Base-by-base conservation (phyloP, 2,888 invertebrate genomes). In the Alviniconcha strummeri region DNA sequence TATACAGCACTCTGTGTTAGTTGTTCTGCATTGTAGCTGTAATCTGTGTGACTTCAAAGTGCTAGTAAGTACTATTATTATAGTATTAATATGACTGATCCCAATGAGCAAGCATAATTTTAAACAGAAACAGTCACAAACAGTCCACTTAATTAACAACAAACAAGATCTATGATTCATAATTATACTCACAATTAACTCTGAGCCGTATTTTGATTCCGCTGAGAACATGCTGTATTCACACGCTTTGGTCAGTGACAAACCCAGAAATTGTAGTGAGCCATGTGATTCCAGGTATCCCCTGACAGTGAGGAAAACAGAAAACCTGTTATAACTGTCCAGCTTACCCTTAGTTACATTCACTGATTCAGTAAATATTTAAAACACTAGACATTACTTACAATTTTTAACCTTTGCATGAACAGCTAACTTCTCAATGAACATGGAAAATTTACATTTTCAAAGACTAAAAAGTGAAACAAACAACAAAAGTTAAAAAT, bases 231-330 rank as follows among this genome's bases (percentile, higher is more conserved):
- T 94, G 83, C 94, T 94, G 86, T 95, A 94, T 84, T 94, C 94
- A 89, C 95, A 95, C 67, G 94, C 94, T 85, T 95, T 94, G 74
- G 95, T 95, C 89, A 95, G 94, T 76, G 95, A 94, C 84, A 96
- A 92, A 15, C 95, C 95, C 81, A 96, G 92, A 91, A 95, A 96
- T 88, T 91, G 91, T 83, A 95, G 91, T 74, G 94, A 89, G 52
- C 93, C 94, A 90, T 95, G 95, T 19, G 92, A 82, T 7, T 86
- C 86, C 79, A 94, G 78, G 88, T 93, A 94, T 17, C 87, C 86
- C 76, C 94, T 93, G 89, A 90, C 90, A 67, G 19, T 3, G 56
- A 78, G 0, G 19, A 71, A 8, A 71, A 19, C 19, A 71, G 36
- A 36, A 36, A 36, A 36, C 36, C 36, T 1, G 36, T 36, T 36